A percentile compares a stretch with the other conserved stretches of the same genome.
Evolutionary conservation across 2,797 vertebrate species (phyloP).

Genomic region (Dallia pectoralis): DNA sequence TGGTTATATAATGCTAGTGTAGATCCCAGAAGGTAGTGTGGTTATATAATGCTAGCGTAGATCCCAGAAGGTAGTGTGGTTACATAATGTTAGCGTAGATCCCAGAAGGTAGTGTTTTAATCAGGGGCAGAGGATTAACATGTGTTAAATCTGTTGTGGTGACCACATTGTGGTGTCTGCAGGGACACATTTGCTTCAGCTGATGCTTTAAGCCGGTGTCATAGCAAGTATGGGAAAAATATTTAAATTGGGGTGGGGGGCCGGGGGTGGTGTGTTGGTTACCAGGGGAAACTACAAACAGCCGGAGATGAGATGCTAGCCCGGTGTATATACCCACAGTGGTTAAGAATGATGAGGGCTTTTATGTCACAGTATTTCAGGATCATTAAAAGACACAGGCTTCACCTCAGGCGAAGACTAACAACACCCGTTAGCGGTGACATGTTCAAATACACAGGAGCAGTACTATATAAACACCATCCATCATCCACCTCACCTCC

Average conservation of each 20-base stretch:
- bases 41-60: too few relatives aligned
- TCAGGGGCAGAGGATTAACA: background rate
- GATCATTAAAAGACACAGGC: background rate
- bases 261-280: background rate
- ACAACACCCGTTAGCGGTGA: background rate
- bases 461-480: background rate
- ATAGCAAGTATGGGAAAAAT: background rate
- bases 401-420: background rate
- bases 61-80: too few relatives aligned
- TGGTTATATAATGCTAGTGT: too few relatives aligned
- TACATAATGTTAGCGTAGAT: background rate
- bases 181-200: background rate
- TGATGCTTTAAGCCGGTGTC: background rate
- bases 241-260: too few relatives aligned
- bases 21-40: too few relatives aligned
- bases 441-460: background rate
- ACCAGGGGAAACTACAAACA: background rate
- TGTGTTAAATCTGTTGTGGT: background rate
- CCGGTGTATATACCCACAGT: background rate
- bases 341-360: background rate
- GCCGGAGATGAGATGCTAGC: background rate
- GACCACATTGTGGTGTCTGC: background rate
- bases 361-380: background rate
- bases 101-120: background rate
- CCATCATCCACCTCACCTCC: constrained; percentile 27